These are phyloP conservation scores for Casuarius casuarius DNA, from an alignment of 2,113 vertebrate genomes.

Conservation along the genomic window DNA sequence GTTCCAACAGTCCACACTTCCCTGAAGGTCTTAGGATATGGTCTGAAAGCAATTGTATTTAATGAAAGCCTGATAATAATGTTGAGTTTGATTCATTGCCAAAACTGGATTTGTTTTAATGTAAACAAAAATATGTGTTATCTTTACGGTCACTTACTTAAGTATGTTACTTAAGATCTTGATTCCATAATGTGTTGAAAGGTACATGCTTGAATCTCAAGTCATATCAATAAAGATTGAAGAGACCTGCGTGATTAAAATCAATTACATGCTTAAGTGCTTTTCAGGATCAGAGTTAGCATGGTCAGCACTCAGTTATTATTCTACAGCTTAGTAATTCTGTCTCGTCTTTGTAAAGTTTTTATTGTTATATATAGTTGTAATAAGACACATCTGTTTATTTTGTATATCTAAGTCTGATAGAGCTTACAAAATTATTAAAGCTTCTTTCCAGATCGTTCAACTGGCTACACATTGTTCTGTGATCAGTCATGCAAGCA, in stretches of 20 bases:
- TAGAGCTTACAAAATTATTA: not conserved
- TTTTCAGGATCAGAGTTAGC: not conserved
- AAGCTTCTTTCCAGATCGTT: not conserved
- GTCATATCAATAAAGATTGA: not conserved
- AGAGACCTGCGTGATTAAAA: not conserved
- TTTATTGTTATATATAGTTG: not conserved
- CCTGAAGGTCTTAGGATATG: not conserved
- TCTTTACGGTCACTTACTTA: not conserved
- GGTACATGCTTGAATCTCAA: not conserved
- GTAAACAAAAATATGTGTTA: not conserved
- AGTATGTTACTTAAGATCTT: not conserved
- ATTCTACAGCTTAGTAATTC: not conserved
- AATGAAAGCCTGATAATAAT: not conserved
- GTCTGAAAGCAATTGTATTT: not conserved
- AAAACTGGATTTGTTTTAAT: not conserved
- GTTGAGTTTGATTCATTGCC: not conserved
- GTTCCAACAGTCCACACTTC: not conserved
- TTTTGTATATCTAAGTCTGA: not conserved
- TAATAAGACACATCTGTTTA: not conserved
- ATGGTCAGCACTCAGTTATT: not conserved
- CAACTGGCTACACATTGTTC: not conserved
- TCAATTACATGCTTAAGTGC: not conserved
- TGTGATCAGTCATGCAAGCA: not conserved
- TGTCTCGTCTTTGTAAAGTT: not conserved
- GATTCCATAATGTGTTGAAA: not conserved